Conservation (phyloP, 2,113 vertebrate genomes). For the Perccottus glenii region DNA sequence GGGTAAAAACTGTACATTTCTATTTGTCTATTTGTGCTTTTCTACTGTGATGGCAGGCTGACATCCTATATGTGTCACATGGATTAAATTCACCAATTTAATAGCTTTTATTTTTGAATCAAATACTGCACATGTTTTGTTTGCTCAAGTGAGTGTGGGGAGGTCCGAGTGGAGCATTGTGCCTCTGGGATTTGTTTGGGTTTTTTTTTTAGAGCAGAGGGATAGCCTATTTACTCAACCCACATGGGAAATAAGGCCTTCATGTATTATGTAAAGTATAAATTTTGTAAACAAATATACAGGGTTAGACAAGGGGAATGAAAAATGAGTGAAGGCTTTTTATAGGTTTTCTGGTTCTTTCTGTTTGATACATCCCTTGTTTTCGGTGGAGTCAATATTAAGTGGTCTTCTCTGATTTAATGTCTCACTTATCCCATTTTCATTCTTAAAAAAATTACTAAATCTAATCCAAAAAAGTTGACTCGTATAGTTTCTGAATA, state of each 20-base stretch:
- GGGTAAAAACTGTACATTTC: too few species aligned
- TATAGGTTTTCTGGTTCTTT: too few species aligned
- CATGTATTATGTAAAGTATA: constrained; percentile 37
- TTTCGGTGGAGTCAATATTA: not conserved
- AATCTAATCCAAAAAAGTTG: too few species aligned
- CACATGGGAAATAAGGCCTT: constrained; percentile 29
- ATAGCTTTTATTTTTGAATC: not conserved
- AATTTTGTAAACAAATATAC: constrained; percentile 24
- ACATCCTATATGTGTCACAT: too few species aligned
- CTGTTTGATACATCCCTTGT: too few species aligned
- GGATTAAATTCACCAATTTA: not conserved
- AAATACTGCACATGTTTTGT: not conserved
- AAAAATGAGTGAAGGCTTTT: not conserved
- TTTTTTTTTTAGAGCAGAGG: constrained; percentile 6
- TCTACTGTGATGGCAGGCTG: too few species aligned
- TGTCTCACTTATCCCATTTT: too few species aligned
- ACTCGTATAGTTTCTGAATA: too few species aligned
- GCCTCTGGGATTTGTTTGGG: constrained; percentile 7
- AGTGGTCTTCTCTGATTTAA: too few species aligned
- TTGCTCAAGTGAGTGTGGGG: not conserved
- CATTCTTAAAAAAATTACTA: too few species aligned
- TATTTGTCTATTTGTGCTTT: too few species aligned
- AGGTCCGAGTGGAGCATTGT: not conserved
- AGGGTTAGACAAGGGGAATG: not conserved
- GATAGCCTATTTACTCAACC: constrained; percentile 16